Conservation (phyloP, 2,797 vertebrate species). For the Sternotherus odoratus region DNA sequence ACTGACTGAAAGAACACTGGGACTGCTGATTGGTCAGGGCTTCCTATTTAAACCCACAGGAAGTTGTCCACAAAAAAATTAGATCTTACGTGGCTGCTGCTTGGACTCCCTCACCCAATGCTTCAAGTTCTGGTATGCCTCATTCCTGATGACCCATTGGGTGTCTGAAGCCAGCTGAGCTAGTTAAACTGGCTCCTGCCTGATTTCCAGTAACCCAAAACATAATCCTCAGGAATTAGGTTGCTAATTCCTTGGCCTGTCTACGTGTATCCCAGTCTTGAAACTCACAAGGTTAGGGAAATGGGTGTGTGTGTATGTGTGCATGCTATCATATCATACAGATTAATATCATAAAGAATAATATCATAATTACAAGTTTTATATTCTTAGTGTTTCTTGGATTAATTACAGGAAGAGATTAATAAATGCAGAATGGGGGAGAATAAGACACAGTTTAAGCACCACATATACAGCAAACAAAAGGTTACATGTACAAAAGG, state of each 20-base stretch:
- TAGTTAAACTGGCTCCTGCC: not conserved
- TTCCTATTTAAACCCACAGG: not conserved
- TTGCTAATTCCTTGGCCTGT: not conserved
- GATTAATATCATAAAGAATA: constrained; percentile 10
- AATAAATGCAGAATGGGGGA: not conserved
- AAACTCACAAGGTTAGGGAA: not conserved
- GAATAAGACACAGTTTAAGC: not conserved
- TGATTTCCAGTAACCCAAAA: not conserved
- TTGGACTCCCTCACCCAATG: not conserved
- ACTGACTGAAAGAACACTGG: not conserved
- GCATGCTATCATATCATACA: not conserved
- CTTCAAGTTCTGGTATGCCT: not conserved
- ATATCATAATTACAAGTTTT: constrained; percentile 28
- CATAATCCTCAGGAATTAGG: not conserved
- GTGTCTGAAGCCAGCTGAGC: not conserved
- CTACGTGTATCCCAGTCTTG: not conserved
- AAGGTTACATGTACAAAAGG: not conserved
- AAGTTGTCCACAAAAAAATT: not conserved
- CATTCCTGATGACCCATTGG: not conserved
- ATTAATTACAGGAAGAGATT: not conserved
- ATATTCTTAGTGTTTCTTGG: constrained; percentile 21
- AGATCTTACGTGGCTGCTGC: not conserved
- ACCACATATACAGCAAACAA: constrained; percentile 5
- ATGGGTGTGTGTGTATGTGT: not conserved
- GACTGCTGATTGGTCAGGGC: not conserved